Conservation (phyloP, 2,888 invertebrate genomes). For the Poecilus cupreus region DNA sequence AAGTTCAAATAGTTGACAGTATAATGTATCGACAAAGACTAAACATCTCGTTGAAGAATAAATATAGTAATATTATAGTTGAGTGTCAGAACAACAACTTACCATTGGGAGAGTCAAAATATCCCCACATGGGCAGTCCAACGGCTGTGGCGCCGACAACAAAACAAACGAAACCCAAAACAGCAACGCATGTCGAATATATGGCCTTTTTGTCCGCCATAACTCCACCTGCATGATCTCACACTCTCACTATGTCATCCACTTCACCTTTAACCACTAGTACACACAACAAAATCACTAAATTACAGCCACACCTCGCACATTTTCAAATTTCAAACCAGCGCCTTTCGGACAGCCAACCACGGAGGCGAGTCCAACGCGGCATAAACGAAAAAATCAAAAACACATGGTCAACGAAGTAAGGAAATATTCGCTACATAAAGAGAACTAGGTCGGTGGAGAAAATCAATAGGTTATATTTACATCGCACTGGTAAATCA, state of each 20-base stretch:
- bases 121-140: constrained; percentile 91
- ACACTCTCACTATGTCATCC: constrained; percentile 42
- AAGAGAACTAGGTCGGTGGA: constrained; percentile 43
- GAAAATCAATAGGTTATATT: constrained; percentile 55
- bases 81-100: constrained; percentile 66
- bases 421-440: constrained; percentile 5
- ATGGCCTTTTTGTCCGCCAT: constrained; percentile 81
- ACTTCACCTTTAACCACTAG: constrained; percentile 32
- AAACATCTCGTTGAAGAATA: not conserved
- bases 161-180: constrained; percentile 85
- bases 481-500: constrained; percentile 46
- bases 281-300: not conserved
- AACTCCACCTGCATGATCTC: constrained; percentile 65
- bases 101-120: constrained; percentile 85
- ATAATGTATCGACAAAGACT: not conserved
- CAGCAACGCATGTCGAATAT: constrained; percentile 81
- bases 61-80: constrained; percentile 54
- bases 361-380: constrained; percentile 7
- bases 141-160: constrained; percentile 88
- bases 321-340: not conserved
- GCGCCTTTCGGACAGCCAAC: not conserved
- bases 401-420: constrained; percentile 40
- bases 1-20: not conserved
- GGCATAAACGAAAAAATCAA: constrained; percentile 14
- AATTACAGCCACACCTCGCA: constrained; percentile 2